Evolutionary conservation across 2,113 vertebrate species (phyloP), one percentile per base, ranked within the genome.

Genomic region (Cyanoderma ruficeps): DNA sequence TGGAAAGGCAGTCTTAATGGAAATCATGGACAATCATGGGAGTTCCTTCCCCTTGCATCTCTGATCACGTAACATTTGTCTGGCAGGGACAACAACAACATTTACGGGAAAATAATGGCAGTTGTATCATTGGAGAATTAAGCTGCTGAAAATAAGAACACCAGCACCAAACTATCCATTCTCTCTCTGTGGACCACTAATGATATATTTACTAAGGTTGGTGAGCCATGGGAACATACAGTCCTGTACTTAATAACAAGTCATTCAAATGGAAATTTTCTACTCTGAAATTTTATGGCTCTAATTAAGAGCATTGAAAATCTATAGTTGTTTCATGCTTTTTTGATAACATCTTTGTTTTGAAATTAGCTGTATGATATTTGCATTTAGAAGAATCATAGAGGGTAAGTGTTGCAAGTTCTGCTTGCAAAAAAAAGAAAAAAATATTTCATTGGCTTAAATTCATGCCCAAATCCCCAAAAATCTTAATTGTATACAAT

Each of bases 181-280:
- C 55, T 69, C 39, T 49, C 41, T 85, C 67, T 42, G 31, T 74
- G 77, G 80, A 83, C 80, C 76, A 49, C 71, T 83, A 69, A 72
- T 92, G 83, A 91, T 91, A 60, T 56, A 88, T 91, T 94, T 86
- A 86, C 85, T 74, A 44, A 88, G 46, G 39, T 35, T 93, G 79
- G 72, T 86, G 87, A 95, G 56, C 82, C 79, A 75, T 52, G 59
- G 75, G 68, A 94, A 88, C 71, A 49, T 79, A 79, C 41, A 90
- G 83, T 67, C 44, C 77, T 83, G 55, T 63, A 37, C 56, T 90
- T 87, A 70, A 87, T 90, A 83, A 63, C 4, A 70, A 80, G 15
- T 93, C 86, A 89, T 86, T 89, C 79, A 75, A 67, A 79, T 85
- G 87, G 85, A 94, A 92, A 71, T 90, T 55, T 80, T 92, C 47